phyloP scores from a whole-genome alignment of 2,888 invertebrate species.

The Meiosimyza decipiens region DNA sequence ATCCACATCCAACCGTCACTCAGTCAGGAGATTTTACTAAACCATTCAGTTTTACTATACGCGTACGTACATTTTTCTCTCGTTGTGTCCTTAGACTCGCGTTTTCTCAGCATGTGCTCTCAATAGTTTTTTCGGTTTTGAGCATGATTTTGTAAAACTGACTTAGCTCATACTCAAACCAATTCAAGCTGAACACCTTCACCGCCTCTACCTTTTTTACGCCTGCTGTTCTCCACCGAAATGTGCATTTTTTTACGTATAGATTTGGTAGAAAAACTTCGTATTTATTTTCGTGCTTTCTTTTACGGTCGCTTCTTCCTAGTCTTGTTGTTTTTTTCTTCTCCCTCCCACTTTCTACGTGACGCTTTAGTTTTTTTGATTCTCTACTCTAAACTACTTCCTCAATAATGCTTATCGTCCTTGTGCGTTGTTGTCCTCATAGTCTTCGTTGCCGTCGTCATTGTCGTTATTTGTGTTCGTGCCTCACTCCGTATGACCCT shows the following conservation, averaged over 20 bases:
- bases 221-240: slow-evolving; percentile 44
- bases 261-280: slow-evolving; percentile 10
- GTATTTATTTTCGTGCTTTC: slow-evolving; percentile 34
- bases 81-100: not conserved
- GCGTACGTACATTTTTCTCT: slow-evolving; percentile 13
- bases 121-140: slow-evolving; percentile 54
- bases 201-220: slow-evolving; percentile 18
- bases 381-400: slow-evolving; percentile 58
- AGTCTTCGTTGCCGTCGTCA: slow-evolving; percentile 30
- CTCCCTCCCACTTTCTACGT: slow-evolving; percentile 30
- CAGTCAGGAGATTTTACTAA: not conserved
- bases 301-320: slow-evolving; percentile 21
- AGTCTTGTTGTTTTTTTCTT: slow-evolving; percentile 26
- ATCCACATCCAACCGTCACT: no score
- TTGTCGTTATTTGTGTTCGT: slow-evolving; percentile 30
- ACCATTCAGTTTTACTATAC: slow-evolving; percentile 39
- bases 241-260: slow-evolving; percentile 26
- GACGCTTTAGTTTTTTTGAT: slow-evolving; percentile 35
- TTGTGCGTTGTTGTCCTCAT: slow-evolving; percentile 56
- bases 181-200: not conserved
- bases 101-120: not conserved
- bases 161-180: slow-evolving; percentile 34
- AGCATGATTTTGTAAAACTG: slow-evolving; percentile 51
- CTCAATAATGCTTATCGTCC: slow-evolving; percentile 62
- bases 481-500: slow-evolving; percentile 26